phyloP scores from a whole-genome alignment of 2,113 vertebrate species.

The Rhinoderma darwinii region DNA sequence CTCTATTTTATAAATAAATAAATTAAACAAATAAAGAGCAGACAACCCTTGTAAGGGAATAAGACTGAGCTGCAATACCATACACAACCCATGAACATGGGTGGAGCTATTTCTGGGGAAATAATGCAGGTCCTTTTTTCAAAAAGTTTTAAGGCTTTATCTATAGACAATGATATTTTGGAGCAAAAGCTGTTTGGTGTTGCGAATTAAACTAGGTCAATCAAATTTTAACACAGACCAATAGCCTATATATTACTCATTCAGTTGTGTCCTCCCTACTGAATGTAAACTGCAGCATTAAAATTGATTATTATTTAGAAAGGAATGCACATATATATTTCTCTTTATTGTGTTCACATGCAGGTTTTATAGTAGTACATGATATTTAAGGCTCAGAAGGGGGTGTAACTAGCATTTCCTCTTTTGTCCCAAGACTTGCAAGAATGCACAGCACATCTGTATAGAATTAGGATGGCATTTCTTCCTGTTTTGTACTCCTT shows the following conservation, averaged over 20 bases:
- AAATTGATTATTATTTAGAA: not conserved
- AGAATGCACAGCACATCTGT: conserved; percentile 78
- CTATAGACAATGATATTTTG: not conserved
- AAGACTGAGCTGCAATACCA: no score
- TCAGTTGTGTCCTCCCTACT: not conserved
- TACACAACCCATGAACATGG: no score
- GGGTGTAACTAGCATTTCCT: conserved; percentile 77
- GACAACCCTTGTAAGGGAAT: no score
- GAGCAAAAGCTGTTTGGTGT: no score
- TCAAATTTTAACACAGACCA: not conserved
- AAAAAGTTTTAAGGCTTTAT: no score
- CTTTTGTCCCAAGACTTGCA: conserved; percentile 76
- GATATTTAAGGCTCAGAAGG: conserved; percentile 66
- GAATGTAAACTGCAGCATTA: not conserved
- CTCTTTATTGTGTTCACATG: conserved; percentile 10
- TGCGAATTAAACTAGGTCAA: not conserved
- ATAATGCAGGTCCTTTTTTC: no score
- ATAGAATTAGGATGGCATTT: conserved; percentile 73
- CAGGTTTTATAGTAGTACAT: conserved; percentile 59
- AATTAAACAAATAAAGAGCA: no score
- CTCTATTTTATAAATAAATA: no score
- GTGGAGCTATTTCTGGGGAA: no score
- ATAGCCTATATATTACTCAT: not conserved
- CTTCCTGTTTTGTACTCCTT: conserved; percentile 67
- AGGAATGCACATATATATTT: not conserved